These are phyloP conservation scores for Melanotaenia parkinsoni DNA, from an alignment of 2,797 vertebrate genomes.

Conservation along the genomic window DNA sequence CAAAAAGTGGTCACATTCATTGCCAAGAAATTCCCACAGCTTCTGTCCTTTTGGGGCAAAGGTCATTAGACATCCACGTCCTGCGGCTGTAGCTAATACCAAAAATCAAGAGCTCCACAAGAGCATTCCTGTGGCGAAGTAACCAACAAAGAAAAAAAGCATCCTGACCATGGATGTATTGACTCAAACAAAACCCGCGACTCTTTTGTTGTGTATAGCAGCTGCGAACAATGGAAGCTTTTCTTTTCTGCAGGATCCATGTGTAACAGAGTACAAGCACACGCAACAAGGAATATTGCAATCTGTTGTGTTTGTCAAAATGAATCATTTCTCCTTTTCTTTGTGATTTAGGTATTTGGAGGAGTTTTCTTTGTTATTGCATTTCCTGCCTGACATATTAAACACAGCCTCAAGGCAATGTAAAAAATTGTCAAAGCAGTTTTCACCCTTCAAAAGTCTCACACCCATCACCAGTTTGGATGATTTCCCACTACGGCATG, in stretches of 20 bases:
- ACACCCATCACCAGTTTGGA: slow-evolving; percentile 48
- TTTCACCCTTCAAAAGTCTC: slow-evolving; percentile 41
- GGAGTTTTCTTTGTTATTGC: slow-evolving; percentile 11
- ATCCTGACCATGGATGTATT: too few species aligned
- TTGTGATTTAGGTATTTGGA: not conserved
- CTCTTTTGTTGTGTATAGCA: slow-evolving; percentile 40
- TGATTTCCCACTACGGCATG: slow-evolving; percentile 44
- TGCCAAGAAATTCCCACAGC: not conserved
- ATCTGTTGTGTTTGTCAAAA: not conserved
- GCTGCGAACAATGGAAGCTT: slow-evolving; percentile 46
- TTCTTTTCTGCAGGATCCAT: slow-evolving; percentile 23
- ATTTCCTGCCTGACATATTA: slow-evolving; percentile 10
- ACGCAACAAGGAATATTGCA: slow-evolving; percentile 3
- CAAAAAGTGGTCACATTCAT: slow-evolving; percentile 2
- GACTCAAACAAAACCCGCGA: slow-evolving; percentile 47
- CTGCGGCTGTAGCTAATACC: slow-evolving; percentile 24
- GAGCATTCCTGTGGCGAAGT: slow-evolving; percentile 44
- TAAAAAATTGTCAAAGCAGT: slow-evolving; percentile 16
- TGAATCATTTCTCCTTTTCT: slow-evolving; percentile 16
- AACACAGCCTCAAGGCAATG: not conserved
- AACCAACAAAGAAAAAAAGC: slow-evolving; percentile 56
- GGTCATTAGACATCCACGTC: slow-evolving; percentile 35
- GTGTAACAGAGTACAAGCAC: slow-evolving; percentile 19
- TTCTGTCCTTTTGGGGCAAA: slow-evolving; percentile 18
- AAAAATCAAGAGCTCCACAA: slow-evolving; percentile 34